phyloP scores from a whole-genome alignment of 2,113 vertebrate genomes.

The cattle (Bos taurus) region ARS-UCD2.0 NC_037356.1:30725501-30726000 shows the following conservation, averaged over 20 bases:
- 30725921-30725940: neutral
- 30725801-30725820: neutral
- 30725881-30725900: accelerated
- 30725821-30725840: neutral
- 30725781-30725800: neutral
- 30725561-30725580: conserved; percentile 50
- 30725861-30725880: neutral
- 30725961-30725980: neutral
- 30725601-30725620: conserved; percentile 67
- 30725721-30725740: neutral
- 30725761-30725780: accelerated
- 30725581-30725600: conserved; percentile 53
- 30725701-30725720: neutral
- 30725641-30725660: conserved; percentile 65
- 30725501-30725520: neutral
- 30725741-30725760: neutral
- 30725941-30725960: neutral
- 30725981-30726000: neutral
- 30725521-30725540: conserved; percentile 15
- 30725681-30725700: conserved; percentile 14
- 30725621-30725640: conserved; percentile 49
- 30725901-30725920: neutral
- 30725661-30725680: conserved; percentile 52
- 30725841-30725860: neutral
- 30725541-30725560: conserved; percentile 60